phyloP scores from a whole-genome alignment of 2,797 vertebrate genomes.

The Poeciliopsis presidionis region DNA sequence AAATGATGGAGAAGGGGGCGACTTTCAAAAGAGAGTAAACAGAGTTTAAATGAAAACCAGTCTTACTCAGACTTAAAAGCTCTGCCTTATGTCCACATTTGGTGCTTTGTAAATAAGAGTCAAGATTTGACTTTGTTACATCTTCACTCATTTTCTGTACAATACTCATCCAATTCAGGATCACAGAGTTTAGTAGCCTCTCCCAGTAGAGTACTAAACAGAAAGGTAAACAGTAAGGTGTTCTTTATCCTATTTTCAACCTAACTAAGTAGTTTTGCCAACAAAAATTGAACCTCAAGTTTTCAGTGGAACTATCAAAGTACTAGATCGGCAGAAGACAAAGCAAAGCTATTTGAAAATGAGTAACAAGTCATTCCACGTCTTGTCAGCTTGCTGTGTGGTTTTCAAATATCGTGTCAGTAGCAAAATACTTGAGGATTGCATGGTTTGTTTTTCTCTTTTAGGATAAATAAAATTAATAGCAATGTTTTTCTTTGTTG shows the following conservation, averaged over 20 bases:
- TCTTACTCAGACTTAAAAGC: not conserved
- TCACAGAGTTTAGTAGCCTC: not conserved
- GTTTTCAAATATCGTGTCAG: not conserved
- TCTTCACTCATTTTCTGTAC: not conserved
- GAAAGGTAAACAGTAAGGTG: not conserved
- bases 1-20: not conserved
- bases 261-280: not conserved
- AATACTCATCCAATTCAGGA: not conserved
- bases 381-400: not conserved
- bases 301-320: not conserved
- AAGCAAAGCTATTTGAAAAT: not conserved
- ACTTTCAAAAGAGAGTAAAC: not conserved
- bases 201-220: not conserved
- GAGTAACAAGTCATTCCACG: not conserved
- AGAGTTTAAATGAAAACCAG: not conserved
- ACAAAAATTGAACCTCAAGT: not conserved
- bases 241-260: not conserved
- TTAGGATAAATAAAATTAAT: slow-evolving; percentile 1
- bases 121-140: not conserved
- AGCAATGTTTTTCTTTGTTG: not conserved
- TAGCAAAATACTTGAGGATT: not conserved
- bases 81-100: not conserved
- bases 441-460: not conserved
- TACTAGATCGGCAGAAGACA: not conserved
- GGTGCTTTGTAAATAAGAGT: not conserved